phyloP scores from a whole-genome alignment of 2,113 vertebrate species.

The Chunga burmeisteri region DNA sequence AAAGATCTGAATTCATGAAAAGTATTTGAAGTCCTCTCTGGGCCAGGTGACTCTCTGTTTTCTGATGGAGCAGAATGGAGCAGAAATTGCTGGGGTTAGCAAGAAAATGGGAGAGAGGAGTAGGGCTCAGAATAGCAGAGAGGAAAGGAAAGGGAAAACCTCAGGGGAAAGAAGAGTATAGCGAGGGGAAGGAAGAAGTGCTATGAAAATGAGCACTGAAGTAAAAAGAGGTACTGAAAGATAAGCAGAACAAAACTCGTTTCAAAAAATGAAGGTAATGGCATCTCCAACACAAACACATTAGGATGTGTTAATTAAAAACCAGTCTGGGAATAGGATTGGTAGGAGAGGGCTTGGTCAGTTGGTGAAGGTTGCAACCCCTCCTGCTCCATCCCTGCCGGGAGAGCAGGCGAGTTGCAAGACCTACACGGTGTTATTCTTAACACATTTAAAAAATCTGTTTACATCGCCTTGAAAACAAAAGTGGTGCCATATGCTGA shows the following conservation, averaged over 20 bases:
- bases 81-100: background rate
- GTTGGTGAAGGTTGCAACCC: background rate
- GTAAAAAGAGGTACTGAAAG: background rate
- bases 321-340: background rate
- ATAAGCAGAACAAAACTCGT: background rate
- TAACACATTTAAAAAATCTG: background rate
- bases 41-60: background rate
- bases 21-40: background rate
- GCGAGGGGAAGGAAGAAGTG: background rate
- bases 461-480: constrained; percentile 50
- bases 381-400: background rate
- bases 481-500: constrained; percentile 64
- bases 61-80: background rate
- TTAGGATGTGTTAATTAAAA: background rate
- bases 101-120: background rate
- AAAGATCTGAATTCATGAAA: background rate
- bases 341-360: background rate
- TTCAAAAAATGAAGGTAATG: background rate
- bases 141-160: background rate
- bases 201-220: background rate
- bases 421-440: constrained; percentile 17
- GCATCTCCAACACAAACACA: background rate
- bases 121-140: background rate
- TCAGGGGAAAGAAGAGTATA: background rate
- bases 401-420: background rate